Evolutionary conservation across 2,797 vertebrate genomes (phyloP).

Genomic region (Arremon aurantiirostris): DNA sequence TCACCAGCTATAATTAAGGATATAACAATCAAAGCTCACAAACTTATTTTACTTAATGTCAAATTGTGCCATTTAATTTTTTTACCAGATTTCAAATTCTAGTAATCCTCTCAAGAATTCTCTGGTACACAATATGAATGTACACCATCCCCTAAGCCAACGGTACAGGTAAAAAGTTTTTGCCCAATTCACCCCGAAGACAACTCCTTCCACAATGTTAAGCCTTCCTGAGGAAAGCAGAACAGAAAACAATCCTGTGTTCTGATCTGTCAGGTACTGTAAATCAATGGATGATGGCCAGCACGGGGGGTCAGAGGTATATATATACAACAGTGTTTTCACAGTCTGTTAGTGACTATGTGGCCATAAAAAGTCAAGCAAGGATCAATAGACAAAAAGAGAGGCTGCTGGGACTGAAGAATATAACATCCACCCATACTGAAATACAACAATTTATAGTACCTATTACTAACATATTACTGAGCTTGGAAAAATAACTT

Average conservation of each 20-base stretch:
- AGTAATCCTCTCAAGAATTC: not conserved
- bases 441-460: not conserved
- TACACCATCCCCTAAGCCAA: not conserved
- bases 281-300: constrained; percentile 36
- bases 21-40: not conserved
- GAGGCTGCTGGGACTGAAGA: not conserved
- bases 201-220: not conserved
- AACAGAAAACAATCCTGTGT: not conserved
- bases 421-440: not conserved
- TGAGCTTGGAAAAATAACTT: not conserved
- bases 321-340: constrained; percentile 28
- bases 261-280: constrained; percentile 31
- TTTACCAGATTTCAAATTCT: not conserved
- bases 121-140: not conserved
- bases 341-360: constrained; percentile 46
- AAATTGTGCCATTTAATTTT: not conserved
- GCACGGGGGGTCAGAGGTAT: constrained; percentile 12
- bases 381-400: constrained; percentile 37
- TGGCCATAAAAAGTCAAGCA: constrained; percentile 53
- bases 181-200: not conserved
- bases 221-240: constrained; percentile 4
- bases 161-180: not conserved
- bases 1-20: not conserved
- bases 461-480: not conserved
- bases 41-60: not conserved